A percentile compares a stretch with the other conserved stretches of the same genome.
phyloP scores from a whole-genome alignment of 2,888 invertebrate species.

The Orthosia gracilis region DNA sequence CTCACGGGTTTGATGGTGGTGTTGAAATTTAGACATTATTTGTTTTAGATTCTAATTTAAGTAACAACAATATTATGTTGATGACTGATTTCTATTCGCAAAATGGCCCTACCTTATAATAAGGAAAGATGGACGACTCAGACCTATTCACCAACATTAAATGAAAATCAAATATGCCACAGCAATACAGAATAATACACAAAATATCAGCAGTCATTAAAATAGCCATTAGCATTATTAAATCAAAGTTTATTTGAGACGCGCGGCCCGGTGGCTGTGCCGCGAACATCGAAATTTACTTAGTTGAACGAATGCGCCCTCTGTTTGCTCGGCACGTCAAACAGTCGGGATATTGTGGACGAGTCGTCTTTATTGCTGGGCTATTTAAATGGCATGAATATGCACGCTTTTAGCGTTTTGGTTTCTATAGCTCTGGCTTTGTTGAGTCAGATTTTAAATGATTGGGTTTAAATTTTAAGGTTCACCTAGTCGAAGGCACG shows the following conservation, averaged over 20 bases:
- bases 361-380: constrained; percentile 80
- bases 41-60: constrained; percentile 29
- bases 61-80: neutral
- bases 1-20: constrained; percentile 58
- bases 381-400: constrained; percentile 85
- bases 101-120: neutral
- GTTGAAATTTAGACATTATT: constrained; percentile 34
- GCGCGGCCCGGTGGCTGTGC: constrained; percentile 74
- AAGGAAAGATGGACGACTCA: neutral
- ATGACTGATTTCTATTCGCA: neutral
- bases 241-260: constrained; percentile 77
- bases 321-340: constrained; percentile 88
- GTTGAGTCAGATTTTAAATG: constrained; percentile 41
- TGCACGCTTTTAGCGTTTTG: constrained; percentile 77
- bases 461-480: neutral
- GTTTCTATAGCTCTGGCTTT: constrained; percentile 69
- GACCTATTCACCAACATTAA: neutral
- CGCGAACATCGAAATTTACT: constrained; percentile 91
- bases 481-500: too few species aligned
- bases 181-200: constrained; percentile 34
- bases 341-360: constrained; percentile 79
- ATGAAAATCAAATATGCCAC: neutral
- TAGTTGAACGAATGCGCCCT: constrained; percentile 90
- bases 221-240: constrained; percentile 75
- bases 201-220: constrained; percentile 63